A percentile compares a stretch with the other conserved stretches of the same genome.
phyloP scores from a whole-genome alignment of 1,140 invertebrate genomes.

The Lordiphosa stackelbergi region DNA sequence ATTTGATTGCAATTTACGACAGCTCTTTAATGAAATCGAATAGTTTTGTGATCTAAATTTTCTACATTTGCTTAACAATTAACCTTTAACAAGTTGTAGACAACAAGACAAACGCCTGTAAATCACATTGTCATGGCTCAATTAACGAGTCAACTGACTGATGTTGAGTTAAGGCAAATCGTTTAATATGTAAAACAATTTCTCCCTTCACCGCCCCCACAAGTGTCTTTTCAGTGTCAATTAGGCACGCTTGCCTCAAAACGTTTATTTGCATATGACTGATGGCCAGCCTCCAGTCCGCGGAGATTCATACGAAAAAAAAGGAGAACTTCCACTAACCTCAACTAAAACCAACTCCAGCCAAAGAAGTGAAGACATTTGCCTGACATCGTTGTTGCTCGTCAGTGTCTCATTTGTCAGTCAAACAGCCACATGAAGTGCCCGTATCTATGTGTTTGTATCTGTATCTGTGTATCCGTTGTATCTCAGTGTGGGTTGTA shows the following conservation, averaged over 20 bases:
- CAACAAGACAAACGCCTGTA: conserved; percentile 15
- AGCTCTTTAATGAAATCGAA: too few species aligned
- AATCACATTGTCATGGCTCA: conserved; percentile 30
- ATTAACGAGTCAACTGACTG: conserved; percentile 46
- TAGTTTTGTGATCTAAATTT: too few species aligned
- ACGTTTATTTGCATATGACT: conserved; percentile 45
- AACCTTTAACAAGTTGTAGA: conserved; percentile 10
- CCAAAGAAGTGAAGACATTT: conserved; percentile 52
- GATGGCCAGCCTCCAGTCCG: conserved; percentile 15
- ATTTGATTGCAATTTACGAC: conserved; percentile 33
- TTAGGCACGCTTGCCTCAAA: conserved; percentile 22
- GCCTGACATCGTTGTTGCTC: conserved; percentile 61
- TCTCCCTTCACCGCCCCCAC: not conserved
- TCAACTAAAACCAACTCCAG: not conserved
- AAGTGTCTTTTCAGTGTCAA: conserved; percentile 14
- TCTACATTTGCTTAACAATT: not conserved
- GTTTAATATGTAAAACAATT: conserved; percentile 34
- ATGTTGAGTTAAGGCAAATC: conserved; percentile 32
- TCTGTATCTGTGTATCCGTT: conserved; percentile 22
- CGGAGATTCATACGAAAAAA: not conserved
- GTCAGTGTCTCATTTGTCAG: conserved; percentile 63
- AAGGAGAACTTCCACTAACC: not conserved
- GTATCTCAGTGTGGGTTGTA: conserved; percentile 12
- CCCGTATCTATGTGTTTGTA: conserved; percentile 15
- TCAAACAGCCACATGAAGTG: conserved; percentile 29